phyloP scores from a whole-genome alignment of 2,888 invertebrate genomes.

The Clunio marinus region DNA sequence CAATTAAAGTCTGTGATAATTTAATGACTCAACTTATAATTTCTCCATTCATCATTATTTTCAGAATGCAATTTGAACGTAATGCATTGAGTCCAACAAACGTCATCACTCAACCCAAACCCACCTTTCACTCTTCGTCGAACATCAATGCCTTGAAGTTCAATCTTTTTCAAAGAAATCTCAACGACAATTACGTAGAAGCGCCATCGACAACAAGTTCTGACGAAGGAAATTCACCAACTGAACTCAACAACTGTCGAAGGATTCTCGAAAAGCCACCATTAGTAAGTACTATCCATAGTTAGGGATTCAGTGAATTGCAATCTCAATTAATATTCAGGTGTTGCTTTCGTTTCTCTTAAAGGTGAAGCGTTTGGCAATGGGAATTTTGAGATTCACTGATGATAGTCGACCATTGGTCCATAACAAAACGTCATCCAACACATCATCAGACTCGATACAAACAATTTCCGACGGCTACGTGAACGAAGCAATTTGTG shows the following conservation, averaged over 20 bases:
- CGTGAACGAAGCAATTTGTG: constrained; percentile 73
- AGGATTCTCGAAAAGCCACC: constrained; percentile 77
- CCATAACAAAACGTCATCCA: constrained; percentile 59
- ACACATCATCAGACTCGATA: constrained; percentile 63
- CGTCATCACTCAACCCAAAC: constrained; percentile 2
- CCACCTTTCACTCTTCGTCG: background rate
- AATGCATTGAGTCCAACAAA: constrained; percentile 24
- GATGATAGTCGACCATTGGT: constrained; percentile 76
- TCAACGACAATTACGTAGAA: constrained; percentile 24
- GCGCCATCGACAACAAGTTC: constrained; percentile 56
- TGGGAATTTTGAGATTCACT: constrained; percentile 64
- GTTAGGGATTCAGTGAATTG: constrained; percentile 43
- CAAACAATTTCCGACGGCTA: constrained; percentile 72
- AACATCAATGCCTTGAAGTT: constrained; percentile 14
- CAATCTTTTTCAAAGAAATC: constrained; percentile 26
- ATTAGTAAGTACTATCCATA: constrained; percentile 50
- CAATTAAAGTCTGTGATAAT: no score
- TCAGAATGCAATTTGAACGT: constrained; percentile 37
- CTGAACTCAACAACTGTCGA: constrained; percentile 80
- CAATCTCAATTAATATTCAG: constrained; percentile 26
- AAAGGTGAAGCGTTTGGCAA: constrained; percentile 67
- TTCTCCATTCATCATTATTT: no score
- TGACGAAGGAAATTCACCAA: constrained; percentile 83
- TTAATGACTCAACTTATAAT: no score
- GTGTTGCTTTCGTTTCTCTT: constrained; percentile 38